phyloP scores from a whole-genome alignment of 2,888 invertebrate species.

The Nomada hirtipes region DNA sequence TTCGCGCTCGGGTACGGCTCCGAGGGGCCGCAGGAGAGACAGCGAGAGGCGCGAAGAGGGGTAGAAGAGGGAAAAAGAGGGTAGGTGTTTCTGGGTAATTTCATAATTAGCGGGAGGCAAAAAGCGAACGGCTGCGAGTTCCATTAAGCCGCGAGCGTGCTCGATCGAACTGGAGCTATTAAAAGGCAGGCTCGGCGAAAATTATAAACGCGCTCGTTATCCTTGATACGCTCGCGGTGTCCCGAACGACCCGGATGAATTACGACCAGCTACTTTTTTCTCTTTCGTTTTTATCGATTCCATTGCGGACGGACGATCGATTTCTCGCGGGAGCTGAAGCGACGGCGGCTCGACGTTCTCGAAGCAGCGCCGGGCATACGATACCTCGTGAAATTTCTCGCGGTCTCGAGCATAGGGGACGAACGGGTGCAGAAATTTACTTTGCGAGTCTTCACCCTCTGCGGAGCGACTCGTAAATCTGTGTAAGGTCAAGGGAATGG shows the following conservation, averaged over 20 bases:
- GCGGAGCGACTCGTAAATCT: conserved; percentile 69
- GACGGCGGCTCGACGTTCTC: not conserved
- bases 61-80: conserved; percentile 16
- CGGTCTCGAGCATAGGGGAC: no score
- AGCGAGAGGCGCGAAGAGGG: conserved; percentile 17
- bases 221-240: conserved; percentile 27
- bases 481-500: conserved; percentile 62
- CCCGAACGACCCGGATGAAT: conserved; percentile 29
- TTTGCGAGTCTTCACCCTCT: conserved; percentile 64
- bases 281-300: conserved; percentile 27
- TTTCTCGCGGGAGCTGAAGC: not conserved
- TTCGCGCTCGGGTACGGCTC: conserved; percentile 72
- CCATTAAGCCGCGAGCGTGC: conserved; percentile 55
- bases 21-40: conserved; percentile 14
- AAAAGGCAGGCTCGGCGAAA: conserved; percentile 54
- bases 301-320: conserved; percentile 5
- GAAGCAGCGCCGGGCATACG: not conserved
- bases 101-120: conserved; percentile 67
- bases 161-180: conserved; percentile 59
- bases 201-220: conserved; percentile 66
- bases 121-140: conserved; percentile 58
- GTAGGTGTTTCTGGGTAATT: conserved; percentile 67
- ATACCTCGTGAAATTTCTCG: not conserved
- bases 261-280: conserved; percentile 20
- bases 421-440: conserved; percentile 57